Conservation (phyloP, 1,140 invertebrate genomes). For the Piezodorus guildinii region DNA sequence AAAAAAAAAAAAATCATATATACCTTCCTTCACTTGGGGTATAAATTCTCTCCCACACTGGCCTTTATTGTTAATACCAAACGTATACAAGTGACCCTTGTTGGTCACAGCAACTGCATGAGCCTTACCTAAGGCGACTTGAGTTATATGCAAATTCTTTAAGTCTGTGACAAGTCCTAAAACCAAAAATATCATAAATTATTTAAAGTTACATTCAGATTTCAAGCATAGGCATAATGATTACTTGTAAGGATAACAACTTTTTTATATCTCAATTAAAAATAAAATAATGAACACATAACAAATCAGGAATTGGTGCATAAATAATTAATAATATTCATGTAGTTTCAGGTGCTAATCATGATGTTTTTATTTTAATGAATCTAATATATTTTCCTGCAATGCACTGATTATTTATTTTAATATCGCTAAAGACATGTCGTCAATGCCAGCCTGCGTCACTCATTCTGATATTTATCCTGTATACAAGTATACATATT, state of each 20-base stretch:
- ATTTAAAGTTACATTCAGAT: too few relatives aligned
- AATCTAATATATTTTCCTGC: too few relatives aligned
- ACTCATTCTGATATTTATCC: too few relatives aligned
- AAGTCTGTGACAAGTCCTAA: conserved; percentile 55
- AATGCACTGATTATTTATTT: too few relatives aligned
- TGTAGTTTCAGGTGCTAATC: too few relatives aligned
- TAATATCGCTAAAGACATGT: too few relatives aligned
- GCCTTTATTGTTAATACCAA: conserved; percentile 95
- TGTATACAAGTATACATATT: too few relatives aligned
- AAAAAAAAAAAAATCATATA: neutral
- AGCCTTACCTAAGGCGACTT: conserved; percentile 88
- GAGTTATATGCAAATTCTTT: conserved; percentile 65
- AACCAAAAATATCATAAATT: conserved; percentile 17
- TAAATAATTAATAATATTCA: too few relatives aligned
- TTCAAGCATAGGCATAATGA: neutral
- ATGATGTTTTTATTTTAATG: too few relatives aligned
- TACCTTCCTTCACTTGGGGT: conserved; percentile 48
- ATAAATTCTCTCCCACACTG: conserved; percentile 89
- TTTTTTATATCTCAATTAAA: neutral
- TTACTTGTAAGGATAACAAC: neutral
- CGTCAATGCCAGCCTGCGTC: too few relatives aligned
- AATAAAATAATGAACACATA: neutral
- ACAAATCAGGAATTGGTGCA: too few relatives aligned
- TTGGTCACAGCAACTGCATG: conserved; percentile 79
- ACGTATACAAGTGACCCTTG: conserved; percentile 86